These are phyloP conservation scores for Samia ricini DNA, from an alignment of 1,140 invertebrate genomes.

Conservation along the genomic window DNA sequence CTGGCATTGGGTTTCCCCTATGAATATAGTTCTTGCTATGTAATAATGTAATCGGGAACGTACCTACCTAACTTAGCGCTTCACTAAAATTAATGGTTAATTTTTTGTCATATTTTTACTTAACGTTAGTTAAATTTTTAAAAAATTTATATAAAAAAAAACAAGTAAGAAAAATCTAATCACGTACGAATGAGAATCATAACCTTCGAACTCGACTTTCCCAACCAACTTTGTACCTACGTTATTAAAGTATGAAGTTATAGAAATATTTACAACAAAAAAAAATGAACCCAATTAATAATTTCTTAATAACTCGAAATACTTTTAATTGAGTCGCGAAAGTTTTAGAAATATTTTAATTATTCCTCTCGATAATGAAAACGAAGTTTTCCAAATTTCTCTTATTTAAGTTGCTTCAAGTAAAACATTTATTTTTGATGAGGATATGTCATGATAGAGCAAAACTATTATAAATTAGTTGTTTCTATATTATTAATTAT, in stretches of 20 bases:
- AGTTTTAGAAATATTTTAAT: conserved; percentile 3
- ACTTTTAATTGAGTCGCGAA: conserved; percentile 10
- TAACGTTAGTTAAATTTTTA: too few relatives aligned
- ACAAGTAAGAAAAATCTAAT: neutral
- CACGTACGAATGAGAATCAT: neutral
- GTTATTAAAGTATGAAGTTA: neutral
- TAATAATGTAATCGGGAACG: too few relatives aligned
- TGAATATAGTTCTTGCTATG: too few relatives aligned
- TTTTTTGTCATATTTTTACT: too few relatives aligned
- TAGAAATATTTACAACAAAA: neutral
- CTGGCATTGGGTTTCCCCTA: too few relatives aligned
- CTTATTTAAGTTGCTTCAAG: neutral
- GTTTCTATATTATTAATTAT: too few relatives aligned
- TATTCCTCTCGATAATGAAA: neutral
- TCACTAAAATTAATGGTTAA: too few relatives aligned
- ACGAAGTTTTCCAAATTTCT: neutral
- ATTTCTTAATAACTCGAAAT: conserved; percentile 7
- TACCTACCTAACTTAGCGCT: too few relatives aligned
- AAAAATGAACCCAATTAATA: conserved; percentile 7
- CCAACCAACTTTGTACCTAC: neutral
- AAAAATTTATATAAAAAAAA: neutral
- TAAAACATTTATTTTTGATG: neutral
- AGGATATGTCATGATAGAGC: neutral
- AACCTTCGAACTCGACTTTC: neutral
- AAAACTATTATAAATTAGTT: too few relatives aligned